A percentile compares a stretch with the other conserved stretches of the same genome.
These are phyloP conservation scores for Anolis carolinensis DNA, from an alignment of 2,113 vertebrate genomes.

Conservation along the genomic window DNA sequence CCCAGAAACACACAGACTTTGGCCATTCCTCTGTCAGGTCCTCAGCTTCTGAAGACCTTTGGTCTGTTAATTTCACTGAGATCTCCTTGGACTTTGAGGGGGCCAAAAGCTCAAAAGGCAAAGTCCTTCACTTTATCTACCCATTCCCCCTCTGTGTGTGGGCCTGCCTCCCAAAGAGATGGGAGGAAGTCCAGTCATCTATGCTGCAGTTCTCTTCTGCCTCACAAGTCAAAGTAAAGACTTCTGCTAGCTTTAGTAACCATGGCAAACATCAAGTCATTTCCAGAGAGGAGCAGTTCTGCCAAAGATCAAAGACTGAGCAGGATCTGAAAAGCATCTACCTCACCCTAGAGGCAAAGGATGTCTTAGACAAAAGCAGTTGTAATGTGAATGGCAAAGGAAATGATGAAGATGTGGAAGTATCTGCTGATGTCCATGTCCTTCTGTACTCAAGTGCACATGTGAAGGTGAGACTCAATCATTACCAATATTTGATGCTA, in stretches of 20 bases:
- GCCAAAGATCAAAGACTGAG: constrained; percentile 78
- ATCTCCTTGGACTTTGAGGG: constrained; percentile 89
- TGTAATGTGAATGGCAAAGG: constrained; percentile 35
- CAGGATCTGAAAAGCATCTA: constrained; percentile 75
- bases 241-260: constrained; percentile 76
- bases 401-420: constrained; percentile 65
- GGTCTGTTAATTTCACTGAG: constrained; percentile 85
- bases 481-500: constrained; percentile 94
- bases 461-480: constrained; percentile 87
- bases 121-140: constrained; percentile 84
- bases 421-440: constrained; percentile 82
- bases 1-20: constrained; percentile 3
- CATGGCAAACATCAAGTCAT: constrained; percentile 55
- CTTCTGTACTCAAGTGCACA: constrained; percentile 83
- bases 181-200: constrained; percentile 67
- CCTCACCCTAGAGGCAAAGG: constrained; percentile 49
- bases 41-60: constrained; percentile 85
- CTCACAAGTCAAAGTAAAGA: constrained; percentile 70
- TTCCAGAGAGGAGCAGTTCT: constrained; percentile 49
- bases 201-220: constrained; percentile 52
- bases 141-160: constrained; percentile 89
- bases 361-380: constrained; percentile 54
- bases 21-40: constrained; percentile 58
- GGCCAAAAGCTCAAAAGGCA: constrained; percentile 85
- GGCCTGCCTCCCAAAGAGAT: constrained; percentile 84